Conservation (phyloP, 64 coral and sea anemone species). For the Pachyseris speciosa region DNA sequence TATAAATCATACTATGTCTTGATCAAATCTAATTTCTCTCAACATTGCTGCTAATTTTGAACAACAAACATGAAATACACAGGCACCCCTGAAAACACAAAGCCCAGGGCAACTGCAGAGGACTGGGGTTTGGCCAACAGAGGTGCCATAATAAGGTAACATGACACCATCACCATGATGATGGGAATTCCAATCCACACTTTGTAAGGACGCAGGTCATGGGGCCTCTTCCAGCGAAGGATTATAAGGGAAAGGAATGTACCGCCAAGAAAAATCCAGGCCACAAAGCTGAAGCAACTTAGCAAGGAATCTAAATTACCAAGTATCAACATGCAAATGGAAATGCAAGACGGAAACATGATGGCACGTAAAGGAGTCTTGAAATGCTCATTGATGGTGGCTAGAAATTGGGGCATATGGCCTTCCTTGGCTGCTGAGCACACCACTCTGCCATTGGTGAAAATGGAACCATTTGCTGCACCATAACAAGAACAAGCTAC, state of each 20-base stretch:
- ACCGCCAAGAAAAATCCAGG: conserved; percentile 67
- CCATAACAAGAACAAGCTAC: conserved; percentile 84
- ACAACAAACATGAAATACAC: conserved; percentile 59
- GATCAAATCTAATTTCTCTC: too few relatives aligned
- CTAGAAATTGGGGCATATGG: conserved; percentile 73
- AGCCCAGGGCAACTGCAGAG: conserved; percentile 40
- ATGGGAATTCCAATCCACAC: conserved; percentile 73
- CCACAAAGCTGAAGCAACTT: conserved; percentile 74
- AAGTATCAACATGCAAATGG: conserved; percentile 68
- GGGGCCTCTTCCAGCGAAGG: conserved; percentile 71
- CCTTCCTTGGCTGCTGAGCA: conserved; percentile 73
- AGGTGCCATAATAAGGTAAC: conserved; percentile 68
- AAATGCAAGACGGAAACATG: conserved; percentile 59
- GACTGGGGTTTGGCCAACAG: conserved; percentile 62
- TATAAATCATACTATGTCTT: too few relatives aligned
- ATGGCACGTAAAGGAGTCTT: conserved; percentile 69
- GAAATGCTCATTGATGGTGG: conserved; percentile 36
- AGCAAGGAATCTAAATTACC: conserved; percentile 64
- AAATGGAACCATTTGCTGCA: conserved; percentile 66
- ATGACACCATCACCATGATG: conserved; percentile 59
- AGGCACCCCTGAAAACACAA: conserved; percentile 69
- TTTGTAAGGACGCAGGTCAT: conserved; percentile 73
- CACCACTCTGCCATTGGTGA: conserved; percentile 66
- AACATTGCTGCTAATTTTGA: background rate
- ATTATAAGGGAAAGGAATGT: conserved; percentile 73